Conservation (phyloP, 2,113 vertebrate genomes). For the Poeciliopsis retropinna region DNA sequence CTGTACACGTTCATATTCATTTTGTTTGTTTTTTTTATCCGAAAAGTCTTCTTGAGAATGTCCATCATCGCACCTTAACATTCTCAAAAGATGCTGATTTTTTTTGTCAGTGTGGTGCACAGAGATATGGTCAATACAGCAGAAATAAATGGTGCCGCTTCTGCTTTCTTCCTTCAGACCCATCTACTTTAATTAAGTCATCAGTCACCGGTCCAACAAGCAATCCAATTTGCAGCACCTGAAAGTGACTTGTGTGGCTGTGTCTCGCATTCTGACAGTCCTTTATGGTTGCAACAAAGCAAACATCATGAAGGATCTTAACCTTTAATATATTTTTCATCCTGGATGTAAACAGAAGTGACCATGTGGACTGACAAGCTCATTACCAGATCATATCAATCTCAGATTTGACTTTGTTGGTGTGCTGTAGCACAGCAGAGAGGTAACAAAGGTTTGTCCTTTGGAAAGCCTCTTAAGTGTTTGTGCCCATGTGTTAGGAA, state of each 20-base stretch:
- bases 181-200: slow-evolving; percentile 75
- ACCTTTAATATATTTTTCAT: slow-evolving; percentile 33
- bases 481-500: slow-evolving; percentile 15
- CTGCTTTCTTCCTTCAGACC: slow-evolving; percentile 58
- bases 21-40: not conserved
- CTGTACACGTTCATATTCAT: not conserved
- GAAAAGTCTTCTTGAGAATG: slow-evolving; percentile 39
- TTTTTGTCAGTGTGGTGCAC: slow-evolving; percentile 57
- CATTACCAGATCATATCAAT: slow-evolving; percentile 56
- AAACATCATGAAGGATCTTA: slow-evolving; percentile 36
- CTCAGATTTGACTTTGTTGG: slow-evolving; percentile 37
- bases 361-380: slow-evolving; percentile 50
- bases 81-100: slow-evolving; percentile 46
- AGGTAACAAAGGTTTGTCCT: slow-evolving; percentile 15
- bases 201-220: slow-evolving; percentile 70
- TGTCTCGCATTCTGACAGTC: not conserved
- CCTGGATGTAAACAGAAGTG: slow-evolving; percentile 44
- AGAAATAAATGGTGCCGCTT: slow-evolving; percentile 68
- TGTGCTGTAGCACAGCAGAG: not conserved
- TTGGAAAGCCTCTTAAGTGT: slow-evolving; percentile 4
- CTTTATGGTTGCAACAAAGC: slow-evolving; percentile 5
- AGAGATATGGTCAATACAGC: slow-evolving; percentile 64
- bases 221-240: slow-evolving; percentile 64
- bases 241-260: slow-evolving; percentile 52
- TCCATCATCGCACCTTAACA: slow-evolving; percentile 40